Base-by-base conservation (phyloP, 2,797 vertebrate genomes). In the Anabacerthia variegaticeps region DNA sequence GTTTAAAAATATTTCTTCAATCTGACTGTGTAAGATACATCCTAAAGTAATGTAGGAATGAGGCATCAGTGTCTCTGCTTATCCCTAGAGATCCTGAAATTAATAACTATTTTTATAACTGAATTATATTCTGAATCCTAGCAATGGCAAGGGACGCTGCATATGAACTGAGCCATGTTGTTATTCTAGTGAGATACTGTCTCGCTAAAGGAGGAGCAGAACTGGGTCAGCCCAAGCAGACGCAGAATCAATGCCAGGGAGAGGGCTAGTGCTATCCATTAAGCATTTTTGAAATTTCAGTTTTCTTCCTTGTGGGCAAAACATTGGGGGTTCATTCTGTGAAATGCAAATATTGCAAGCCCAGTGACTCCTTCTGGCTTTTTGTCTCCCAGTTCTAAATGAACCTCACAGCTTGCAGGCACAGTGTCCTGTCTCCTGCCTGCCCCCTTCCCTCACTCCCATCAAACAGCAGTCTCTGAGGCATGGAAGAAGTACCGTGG, bases 71-170 rank as follows among this genome's bases (percentile, higher is more conserved):
- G 39, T 82, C 36, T 87, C 74, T 69, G 39, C 44, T 24, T 36
- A 73, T 67, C 91, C 41, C 52, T 55, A 56, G 68, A 92, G 87
- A 85, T 51, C 15, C 30, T 71, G 55, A 91, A 91, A 84, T 82
- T 91, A 93, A 90, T 73, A 87, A 68, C 36, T 91, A 39, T 76
- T 85, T 89, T 89, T 93, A 73, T 76, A 91, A 66, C 56, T 63
- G 66, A 88, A 85, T 93, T 89, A 56, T 69, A 76, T 36, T 85
- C 32, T 56, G 63, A 91, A 89, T 74, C 21, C 76, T 74, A 67
- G 81, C 75, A 80, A 55, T 88, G 67, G 36, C 78, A 85, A 85
- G 56, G 78, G 63, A 91, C 0, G 0, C 36, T 39, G 27, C 44
- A 26, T 67, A 68, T 26, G 12, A 92, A 77, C 62, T 44, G 52